Conservation (phyloP, 2,888 invertebrate species). For the Rosalia funebris region DNA sequence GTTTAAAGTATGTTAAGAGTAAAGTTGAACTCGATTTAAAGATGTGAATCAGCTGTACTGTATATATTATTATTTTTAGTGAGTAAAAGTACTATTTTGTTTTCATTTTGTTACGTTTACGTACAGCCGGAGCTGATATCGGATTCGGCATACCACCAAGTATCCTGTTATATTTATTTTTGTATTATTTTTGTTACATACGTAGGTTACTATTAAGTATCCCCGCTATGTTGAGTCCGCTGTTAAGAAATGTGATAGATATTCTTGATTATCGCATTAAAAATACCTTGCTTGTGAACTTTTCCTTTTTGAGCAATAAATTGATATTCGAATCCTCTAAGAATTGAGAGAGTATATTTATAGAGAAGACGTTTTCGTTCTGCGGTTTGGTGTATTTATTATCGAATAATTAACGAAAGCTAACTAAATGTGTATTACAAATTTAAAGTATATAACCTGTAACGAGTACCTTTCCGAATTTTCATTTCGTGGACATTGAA, state of each 20-base stretch:
- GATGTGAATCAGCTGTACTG: slow-evolving; percentile 24
- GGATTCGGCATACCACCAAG: neutral
- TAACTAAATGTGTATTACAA: slow-evolving; percentile 13
- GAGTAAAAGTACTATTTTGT: slow-evolving; percentile 21
- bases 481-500: neutral
- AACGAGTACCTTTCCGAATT: neutral
- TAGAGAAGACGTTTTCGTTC: slow-evolving; percentile 7
- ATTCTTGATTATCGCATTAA: slow-evolving; percentile 27
- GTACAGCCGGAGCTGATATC: neutral
- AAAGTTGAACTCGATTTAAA: slow-evolving; percentile 14
- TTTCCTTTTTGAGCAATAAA: slow-evolving; percentile 20
- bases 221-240: slow-evolving; percentile 25
- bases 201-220: slow-evolving; percentile 25
- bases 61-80: slow-evolving; percentile 26
- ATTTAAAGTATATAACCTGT: slow-evolving; percentile 12
- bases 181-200: slow-evolving; percentile 34
- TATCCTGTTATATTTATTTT: slow-evolving; percentile 32
- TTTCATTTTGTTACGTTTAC: slow-evolving; percentile 23
- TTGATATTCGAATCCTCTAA: too few species aligned
- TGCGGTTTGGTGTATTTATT: slow-evolving; percentile 13
- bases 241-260: slow-evolving; percentile 26
- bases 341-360: neutral
- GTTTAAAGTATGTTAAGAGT: slow-evolving; percentile 9
- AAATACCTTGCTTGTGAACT: slow-evolving; percentile 14
- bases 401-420: slow-evolving; percentile 6